A percentile compares a stretch with the other conserved stretches of the same genome.
Conservation (phyloP, 2,797 vertebrate genomes). For the Vireo griseus region DNA sequence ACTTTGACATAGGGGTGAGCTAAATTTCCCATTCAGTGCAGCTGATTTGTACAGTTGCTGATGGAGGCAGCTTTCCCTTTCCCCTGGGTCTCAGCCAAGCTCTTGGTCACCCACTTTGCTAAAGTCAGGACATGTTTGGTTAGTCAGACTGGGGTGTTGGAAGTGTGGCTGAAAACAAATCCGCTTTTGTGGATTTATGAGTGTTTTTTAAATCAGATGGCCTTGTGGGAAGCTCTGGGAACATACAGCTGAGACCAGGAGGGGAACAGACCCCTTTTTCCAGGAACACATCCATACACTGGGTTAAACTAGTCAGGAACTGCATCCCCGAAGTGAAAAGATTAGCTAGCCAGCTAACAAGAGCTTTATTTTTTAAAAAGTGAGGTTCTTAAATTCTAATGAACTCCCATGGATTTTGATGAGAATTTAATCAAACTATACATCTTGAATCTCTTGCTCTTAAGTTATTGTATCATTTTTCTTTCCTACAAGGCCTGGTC, state of each 20-base stretch:
- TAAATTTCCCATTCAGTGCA: not conserved
- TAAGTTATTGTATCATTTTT: conserved; percentile 11
- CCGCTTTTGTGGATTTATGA: not conserved
- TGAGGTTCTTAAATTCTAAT: not conserved
- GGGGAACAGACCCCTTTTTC: not conserved
- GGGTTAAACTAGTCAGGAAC: not conserved
- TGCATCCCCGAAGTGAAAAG: not conserved
- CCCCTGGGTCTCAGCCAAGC: not conserved
- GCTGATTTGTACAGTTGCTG: not conserved
- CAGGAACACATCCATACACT: not conserved
- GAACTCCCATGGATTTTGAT: conserved; percentile 23
- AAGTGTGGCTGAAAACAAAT: not conserved
- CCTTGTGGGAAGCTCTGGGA: not conserved
- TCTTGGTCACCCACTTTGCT: not conserved
- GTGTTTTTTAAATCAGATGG: not conserved
- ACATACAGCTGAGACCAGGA: not conserved
- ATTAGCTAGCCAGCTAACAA: not conserved
- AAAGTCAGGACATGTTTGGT: not conserved
- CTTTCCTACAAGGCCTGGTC: not conserved
- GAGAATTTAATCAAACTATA: conserved; percentile 31
- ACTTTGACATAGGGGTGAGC: not conserved
- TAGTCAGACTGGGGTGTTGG: not conserved
- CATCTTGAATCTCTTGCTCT: not conserved
- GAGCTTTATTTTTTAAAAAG: not conserved
- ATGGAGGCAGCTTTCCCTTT: not conserved